Conservation (phyloP, 2,888 invertebrate species). For the Hipparchia semele region DNA sequence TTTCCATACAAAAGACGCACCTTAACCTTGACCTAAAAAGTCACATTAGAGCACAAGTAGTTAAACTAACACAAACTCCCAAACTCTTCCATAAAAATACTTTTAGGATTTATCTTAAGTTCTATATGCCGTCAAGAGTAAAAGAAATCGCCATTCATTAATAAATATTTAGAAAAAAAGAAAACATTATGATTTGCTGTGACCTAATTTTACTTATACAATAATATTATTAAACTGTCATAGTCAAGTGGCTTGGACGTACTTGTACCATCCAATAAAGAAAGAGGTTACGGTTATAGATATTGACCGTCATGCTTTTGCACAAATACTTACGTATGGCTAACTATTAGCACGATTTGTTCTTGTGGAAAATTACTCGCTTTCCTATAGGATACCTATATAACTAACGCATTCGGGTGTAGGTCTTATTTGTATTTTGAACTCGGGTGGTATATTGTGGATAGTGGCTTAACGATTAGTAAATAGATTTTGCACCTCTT, state of each 20-base stretch:
- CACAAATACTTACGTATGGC: slow-evolving; percentile 42
- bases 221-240: not conserved
- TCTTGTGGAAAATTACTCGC: slow-evolving; percentile 67
- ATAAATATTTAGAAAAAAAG: no score
- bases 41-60: no score
- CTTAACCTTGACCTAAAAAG: no score
- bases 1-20: no score
- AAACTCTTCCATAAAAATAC: no score
- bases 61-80: no score
- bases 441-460: slow-evolving; percentile 4
- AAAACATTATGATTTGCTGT: no score
- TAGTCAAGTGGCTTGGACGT: not conserved
- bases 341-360: slow-evolving; percentile 73
- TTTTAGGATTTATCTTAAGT: no score
- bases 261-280: not conserved
- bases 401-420: slow-evolving; percentile 52
- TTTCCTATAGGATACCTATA: slow-evolving; percentile 62
- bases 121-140: no score
- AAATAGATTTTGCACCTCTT: not conserved
- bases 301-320: slow-evolving; percentile 33
- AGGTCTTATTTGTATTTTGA: slow-evolving; percentile 24
- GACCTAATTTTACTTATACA: no score
- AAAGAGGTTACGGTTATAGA: slow-evolving; percentile 17
- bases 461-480: not conserved
- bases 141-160: no score